Evolutionary conservation across 2,888 invertebrate genomes (phyloP).

Genomic region (Drosophila mimetica): DNA sequence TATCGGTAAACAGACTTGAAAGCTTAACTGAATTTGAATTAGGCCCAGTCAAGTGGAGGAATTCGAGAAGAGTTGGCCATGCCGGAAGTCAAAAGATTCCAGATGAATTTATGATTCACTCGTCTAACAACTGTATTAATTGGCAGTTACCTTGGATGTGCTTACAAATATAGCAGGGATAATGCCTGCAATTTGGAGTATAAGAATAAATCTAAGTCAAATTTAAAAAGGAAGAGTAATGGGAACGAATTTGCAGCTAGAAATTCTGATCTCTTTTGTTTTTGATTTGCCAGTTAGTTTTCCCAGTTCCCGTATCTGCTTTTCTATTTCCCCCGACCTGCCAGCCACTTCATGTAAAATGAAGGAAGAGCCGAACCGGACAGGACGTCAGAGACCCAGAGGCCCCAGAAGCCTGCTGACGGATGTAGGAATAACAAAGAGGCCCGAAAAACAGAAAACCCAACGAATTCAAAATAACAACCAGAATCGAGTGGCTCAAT

Average conservation of each 20-base stretch:
- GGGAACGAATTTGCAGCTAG: conserved; percentile 2
- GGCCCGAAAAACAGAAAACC: conserved; percentile 23
- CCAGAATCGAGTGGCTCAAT: conserved; percentile 25
- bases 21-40: conserved; percentile 27
- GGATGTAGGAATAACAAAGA: conserved; percentile 34
- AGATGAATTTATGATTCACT: conserved; percentile 12
- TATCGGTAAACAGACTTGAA: conserved; percentile 14
- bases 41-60: conserved; percentile 4
- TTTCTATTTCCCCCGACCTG: conserved; percentile 6
- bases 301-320: conserved; percentile 2
- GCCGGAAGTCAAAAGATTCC: conserved; percentile 2
- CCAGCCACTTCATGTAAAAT: conserved; percentile 50
- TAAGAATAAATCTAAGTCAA: neutral
- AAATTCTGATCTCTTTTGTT: conserved; percentile 14
- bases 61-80: neutral
- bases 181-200: neutral
- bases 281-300: conserved; percentile 17
- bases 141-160: neutral
- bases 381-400: conserved; percentile 38
- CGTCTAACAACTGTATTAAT: neutral
- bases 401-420: conserved; percentile 28
- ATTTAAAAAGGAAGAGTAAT: neutral
- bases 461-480: conserved; percentile 24
- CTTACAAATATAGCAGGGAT: neutral
- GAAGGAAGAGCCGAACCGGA: conserved; percentile 43